Base-by-base conservation (phyloP, 2,888 invertebrate genomes). In the Diplazon laetatorius region DNA sequence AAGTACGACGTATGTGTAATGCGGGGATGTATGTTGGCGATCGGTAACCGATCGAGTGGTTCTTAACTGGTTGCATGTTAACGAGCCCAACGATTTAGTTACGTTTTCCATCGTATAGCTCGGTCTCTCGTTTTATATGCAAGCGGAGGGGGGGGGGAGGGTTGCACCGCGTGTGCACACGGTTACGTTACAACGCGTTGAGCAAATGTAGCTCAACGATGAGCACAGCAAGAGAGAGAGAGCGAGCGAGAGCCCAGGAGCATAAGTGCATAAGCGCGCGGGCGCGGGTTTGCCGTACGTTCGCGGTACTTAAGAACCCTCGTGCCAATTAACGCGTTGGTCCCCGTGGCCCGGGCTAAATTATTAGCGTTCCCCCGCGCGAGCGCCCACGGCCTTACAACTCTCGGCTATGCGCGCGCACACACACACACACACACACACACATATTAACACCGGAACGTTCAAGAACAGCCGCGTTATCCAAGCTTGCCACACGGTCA, bases 291-390 rank as follows among this genome's bases (percentile, higher is more conserved):
- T 52, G 44, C 30, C 68, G 37, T 59, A 37, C 37, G 42, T 39
- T 71, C 59, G 60, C 55, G 72, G 57, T 78, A 73, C 76, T 80
- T 76, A 74, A 81, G 76, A 76, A 73, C 62, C 74, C 74, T 55
- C 70, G 76, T 70, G 81, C 81, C 81, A 81, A 81, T 81, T 81
- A 81, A 81, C 79, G 76, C 80, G 63, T 63, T 46, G 52, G 63
- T 69, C 68, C 73, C 62, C 77, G 73, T 77, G 73, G 77, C 68
- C 68, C 77, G 69, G 74, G 74, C 74, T 78, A 78, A 78, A 78
- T 78, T 78, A 78, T 78, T 78, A 74, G 74, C 74, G 74, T 74
- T 65, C 69, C 68, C 69, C 52, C 69, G 65, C 68, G 63, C 78
- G 44, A 25, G 63, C 59, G 65, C 73, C 62, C 73, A 68, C 52